phyloP scores from a whole-genome alignment of 1,140 invertebrate species.

The Drosophila melanica region DNA sequence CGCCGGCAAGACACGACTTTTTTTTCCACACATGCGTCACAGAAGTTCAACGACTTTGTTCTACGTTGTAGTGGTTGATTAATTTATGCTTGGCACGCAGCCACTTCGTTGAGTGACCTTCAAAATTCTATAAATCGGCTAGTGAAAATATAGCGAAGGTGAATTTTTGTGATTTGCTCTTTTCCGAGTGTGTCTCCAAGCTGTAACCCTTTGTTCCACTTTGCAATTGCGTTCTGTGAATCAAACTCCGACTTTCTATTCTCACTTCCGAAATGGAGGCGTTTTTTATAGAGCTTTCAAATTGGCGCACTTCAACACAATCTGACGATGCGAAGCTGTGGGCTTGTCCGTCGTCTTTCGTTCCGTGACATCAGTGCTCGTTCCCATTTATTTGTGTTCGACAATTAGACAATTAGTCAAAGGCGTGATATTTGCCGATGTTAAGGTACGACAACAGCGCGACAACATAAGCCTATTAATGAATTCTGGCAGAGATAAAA shows the following conservation, averaged over 20 bases:
- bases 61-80: slow-evolving; percentile 9
- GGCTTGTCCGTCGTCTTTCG: slow-evolving; percentile 38
- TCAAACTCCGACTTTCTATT: slow-evolving; percentile 33
- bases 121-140: slow-evolving; percentile 57
- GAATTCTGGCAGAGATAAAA: slow-evolving; percentile 13
- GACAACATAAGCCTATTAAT: slow-evolving; percentile 70
- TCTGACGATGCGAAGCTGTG: slow-evolving; percentile 3
- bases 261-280: slow-evolving; percentile 27
- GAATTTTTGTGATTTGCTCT: slow-evolving; percentile 31
- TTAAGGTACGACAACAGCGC: slow-evolving; percentile 14
- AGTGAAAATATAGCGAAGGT: slow-evolving; percentile 38
- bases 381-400: slow-evolving; percentile 54
- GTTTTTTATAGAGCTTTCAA: slow-evolving; percentile 32
- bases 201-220: slow-evolving; percentile 15
- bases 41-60: slow-evolving; percentile 61
- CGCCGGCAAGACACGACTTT: too few species aligned
- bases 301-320: slow-evolving; percentile 30
- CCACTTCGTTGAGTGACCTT: slow-evolving; percentile 68
- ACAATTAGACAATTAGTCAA: slow-evolving; percentile 70
- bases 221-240: slow-evolving; percentile 5
- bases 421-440: slow-evolving; percentile 48
- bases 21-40: slow-evolving; percentile 48
- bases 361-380: slow-evolving; percentile 31
- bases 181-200: neutral
- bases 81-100: slow-evolving; percentile 66